phyloP scores from a whole-genome alignment of 1,140 invertebrate genomes.

The Bombus haemorrhoidalis region DNA sequence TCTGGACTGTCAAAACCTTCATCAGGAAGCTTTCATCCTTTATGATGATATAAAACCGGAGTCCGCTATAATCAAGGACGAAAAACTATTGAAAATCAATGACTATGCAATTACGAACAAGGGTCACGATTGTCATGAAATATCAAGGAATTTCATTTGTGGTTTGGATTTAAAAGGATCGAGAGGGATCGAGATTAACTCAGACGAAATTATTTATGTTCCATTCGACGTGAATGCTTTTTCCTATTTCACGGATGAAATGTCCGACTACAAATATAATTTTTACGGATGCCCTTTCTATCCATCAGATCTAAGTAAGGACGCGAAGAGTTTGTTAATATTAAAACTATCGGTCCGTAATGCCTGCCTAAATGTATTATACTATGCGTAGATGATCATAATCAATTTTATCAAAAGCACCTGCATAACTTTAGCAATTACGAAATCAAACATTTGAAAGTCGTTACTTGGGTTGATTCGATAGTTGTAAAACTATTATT shows the following conservation, averaged over 20 bases:
- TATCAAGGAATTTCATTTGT: slow-evolving; percentile 59
- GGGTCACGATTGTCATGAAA: slow-evolving; percentile 61
- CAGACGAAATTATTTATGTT: slow-evolving; percentile 61
- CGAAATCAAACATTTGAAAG: too few relatives aligned
- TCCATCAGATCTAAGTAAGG: slow-evolving; percentile 72
- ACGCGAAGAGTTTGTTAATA: background rate
- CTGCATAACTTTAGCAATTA: too few relatives aligned
- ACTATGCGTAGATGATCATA: too few relatives aligned
- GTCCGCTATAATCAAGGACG: slow-evolving; percentile 9
- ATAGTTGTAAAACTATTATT: too few relatives aligned
- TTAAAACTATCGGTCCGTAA: background rate
- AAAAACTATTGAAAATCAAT: slow-evolving; percentile 31
- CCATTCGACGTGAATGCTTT: slow-evolving; percentile 68
- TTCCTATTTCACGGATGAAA: slow-evolving; percentile 62
- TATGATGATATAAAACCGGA: slow-evolving; percentile 53
- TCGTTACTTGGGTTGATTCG: too few relatives aligned
- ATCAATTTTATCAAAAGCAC: too few relatives aligned
- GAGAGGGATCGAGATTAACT: slow-evolving; percentile 18
- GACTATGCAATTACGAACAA: slow-evolving; percentile 32
- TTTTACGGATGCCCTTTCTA: slow-evolving; percentile 66
- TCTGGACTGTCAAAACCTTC: slow-evolving; percentile 79
- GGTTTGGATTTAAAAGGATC: slow-evolving; percentile 63
- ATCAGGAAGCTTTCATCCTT: slow-evolving; percentile 56
- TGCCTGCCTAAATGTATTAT: too few relatives aligned
- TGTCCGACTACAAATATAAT: slow-evolving; percentile 70